Percentiles rank a stretch among this genome's conserved stretches.
Evolutionary conservation across 2,888 invertebrate genomes (phyloP).

Genomic region (Tridacna gigas): DNA sequence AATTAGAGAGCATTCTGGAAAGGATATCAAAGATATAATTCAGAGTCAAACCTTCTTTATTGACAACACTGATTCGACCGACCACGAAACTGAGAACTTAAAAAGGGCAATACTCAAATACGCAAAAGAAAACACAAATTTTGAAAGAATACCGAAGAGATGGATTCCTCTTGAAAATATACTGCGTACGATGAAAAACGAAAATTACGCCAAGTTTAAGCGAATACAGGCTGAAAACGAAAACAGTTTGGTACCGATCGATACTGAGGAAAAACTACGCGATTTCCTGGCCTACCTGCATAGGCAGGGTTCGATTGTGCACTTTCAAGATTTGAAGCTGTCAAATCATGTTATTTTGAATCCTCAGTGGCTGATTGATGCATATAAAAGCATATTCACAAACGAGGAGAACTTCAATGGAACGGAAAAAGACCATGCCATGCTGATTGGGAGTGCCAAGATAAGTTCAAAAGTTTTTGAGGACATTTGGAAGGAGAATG

Average conservation of each 20-base stretch:
- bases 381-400: constrained; percentile 42
- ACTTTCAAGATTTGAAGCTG: constrained; percentile 29
- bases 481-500: constrained; percentile 9
- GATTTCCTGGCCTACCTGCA: constrained; percentile 40
- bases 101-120: constrained; percentile 4
- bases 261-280: constrained; percentile 10
- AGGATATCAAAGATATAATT: constrained; percentile 34
- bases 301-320: constrained; percentile 24
- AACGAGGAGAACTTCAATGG: constrained; percentile 21
- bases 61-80: constrained; percentile 3
- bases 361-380: constrained; percentile 39
- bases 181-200: background rate
- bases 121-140: background rate
- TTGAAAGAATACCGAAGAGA: constrained; percentile 22
- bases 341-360: constrained; percentile 29
- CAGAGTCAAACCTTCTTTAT: constrained; percentile 23
- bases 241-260: background rate
- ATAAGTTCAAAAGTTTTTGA: constrained; percentile 22
- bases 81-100: background rate
- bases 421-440: background rate
- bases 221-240: background rate
- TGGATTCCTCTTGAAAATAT: constrained; percentile 40
- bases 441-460: constrained; percentile 9
- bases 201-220: constrained; percentile 13
- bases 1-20: constrained; percentile 25